Evolutionary conservation across 2,797 vertebrate genomes (phyloP), one percentile per base, ranked within the genome.

Genomic region (Chelon auratus): DNA sequence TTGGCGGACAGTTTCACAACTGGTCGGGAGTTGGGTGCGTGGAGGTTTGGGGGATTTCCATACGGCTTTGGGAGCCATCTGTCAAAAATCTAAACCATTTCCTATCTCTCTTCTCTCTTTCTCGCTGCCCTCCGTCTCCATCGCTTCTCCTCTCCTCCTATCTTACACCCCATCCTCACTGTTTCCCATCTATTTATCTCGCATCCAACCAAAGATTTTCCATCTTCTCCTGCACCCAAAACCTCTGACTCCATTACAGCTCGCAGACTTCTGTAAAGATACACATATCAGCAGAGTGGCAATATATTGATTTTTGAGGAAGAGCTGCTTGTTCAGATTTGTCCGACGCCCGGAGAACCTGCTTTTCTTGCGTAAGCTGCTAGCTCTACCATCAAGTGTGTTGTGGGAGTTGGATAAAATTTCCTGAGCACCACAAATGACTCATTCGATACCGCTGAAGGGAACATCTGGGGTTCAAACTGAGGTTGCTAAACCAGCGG

Each of bases 31-130:
- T 56, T 62, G 75, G 77, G 62, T 83, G 61, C 71, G 71, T 76
- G 82, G 82, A 90, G 82, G 87, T 90, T 89, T 42, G 76, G 89
- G 86, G 88, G 89, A 87, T 93, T 93, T 92, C 88, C 72, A 26
- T 63, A 72, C 12, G 36, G 91, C 89, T 91, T 90, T 79, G 43
- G 73, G 73, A 91, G 80, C 87, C 90, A 92, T 90, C 87, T 87
- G 89, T 91, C 90, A 93, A 92, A 89, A 92, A 93, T 93, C 86
- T 63, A 80, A 92, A 93, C 90, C 87, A 92, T 94, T 94, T 93
- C 91, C 93, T 89, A 86, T 85, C 78, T 67, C 81, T 74, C 77
- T 42, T 33, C 39, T 60, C 57, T 51, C 67, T 40, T 48, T 69
- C 58, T 70, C 20, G 0, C 62, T 47, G 40, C 68, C 68, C 57